These are phyloP conservation scores for Hylaea fasciaria DNA, from an alignment of 2,888 invertebrate species.

Conservation along the genomic window DNA sequence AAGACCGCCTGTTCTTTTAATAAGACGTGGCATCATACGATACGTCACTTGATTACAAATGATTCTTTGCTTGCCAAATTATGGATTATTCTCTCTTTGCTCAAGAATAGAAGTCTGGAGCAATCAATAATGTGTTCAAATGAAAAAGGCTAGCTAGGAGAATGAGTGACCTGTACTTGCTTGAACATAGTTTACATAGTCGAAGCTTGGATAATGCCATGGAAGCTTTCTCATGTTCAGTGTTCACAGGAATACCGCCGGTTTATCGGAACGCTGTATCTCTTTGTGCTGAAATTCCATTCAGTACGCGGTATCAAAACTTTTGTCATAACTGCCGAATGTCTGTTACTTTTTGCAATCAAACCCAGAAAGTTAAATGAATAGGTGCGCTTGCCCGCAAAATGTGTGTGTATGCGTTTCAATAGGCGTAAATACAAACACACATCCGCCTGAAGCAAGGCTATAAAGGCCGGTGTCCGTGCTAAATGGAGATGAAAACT, in stretches of 20 bases:
- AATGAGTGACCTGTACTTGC: background rate
- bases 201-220: conserved; percentile 5
- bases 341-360: conserved; percentile 54
- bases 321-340: conserved; percentile 50
- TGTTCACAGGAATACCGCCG: conserved; percentile 25
- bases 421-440: conserved; percentile 19
- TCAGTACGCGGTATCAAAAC: conserved; percentile 40
- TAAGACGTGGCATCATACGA: too few species aligned
- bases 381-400: conserved; percentile 37
- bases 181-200: too few species aligned
- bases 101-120: too few species aligned
- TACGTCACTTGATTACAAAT: too few species aligned
- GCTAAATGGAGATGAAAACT: conserved; percentile 32
- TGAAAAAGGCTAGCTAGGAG: too few species aligned
- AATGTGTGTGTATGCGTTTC: conserved; percentile 26
- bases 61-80: background rate
- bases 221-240: conserved; percentile 21
- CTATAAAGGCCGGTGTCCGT: conserved; percentile 26
- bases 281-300: conserved; percentile 37
- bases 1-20: background rate
- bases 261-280: conserved; percentile 28
- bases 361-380: conserved; percentile 50
- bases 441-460: conserved; percentile 24
- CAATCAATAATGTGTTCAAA: too few species aligned
- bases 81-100: background rate